Percentiles rank a stretch among this genome's conserved stretches.
phyloP scores from a whole-genome alignment of 2,113 vertebrate species.

The Dermatemys mawii region DNA sequence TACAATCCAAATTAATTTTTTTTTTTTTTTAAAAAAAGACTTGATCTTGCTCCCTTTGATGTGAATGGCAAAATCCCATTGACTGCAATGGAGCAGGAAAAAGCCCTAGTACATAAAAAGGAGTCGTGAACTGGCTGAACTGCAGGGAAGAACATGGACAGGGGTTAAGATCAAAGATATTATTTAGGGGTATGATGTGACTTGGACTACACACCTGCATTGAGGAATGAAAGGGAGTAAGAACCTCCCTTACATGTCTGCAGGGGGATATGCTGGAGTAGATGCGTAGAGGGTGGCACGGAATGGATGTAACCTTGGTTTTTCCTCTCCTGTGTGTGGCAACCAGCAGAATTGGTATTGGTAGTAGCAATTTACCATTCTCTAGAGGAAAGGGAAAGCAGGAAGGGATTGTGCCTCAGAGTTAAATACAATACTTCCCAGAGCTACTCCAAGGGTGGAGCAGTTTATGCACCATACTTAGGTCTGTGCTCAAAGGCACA shows the following conservation, averaged over 20 bases:
- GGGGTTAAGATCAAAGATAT: background rate
- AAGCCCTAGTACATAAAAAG: background rate
- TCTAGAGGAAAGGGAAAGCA: fast-evolving
- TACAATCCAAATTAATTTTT: slow-evolving; percentile 34
- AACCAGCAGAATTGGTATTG: background rate
- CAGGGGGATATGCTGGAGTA: background rate
- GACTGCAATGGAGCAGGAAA: background rate
- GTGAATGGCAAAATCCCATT: background rate
- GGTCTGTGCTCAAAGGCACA: background rate
- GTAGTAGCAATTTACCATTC: background rate
- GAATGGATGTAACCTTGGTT: background rate
- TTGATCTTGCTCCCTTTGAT: slow-evolving; percentile 23
- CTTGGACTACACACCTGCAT: background rate
- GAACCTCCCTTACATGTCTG: background rate
- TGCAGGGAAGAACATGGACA: background rate
- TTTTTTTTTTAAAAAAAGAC: background rate
- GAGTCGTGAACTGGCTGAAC: background rate
- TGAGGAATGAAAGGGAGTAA: background rate
- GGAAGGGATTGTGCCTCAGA: background rate
- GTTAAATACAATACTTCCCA: background rate
- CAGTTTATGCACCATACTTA: background rate
- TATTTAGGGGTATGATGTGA: background rate
- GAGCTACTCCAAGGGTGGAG: background rate
- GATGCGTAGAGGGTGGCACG: background rate
- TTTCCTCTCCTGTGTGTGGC: background rate